Percentiles rank a stretch among this genome's conserved stretches.
phyloP scores from a whole-genome alignment of 2,113 vertebrate species.

The Gopherus flavomarginatus region DNA sequence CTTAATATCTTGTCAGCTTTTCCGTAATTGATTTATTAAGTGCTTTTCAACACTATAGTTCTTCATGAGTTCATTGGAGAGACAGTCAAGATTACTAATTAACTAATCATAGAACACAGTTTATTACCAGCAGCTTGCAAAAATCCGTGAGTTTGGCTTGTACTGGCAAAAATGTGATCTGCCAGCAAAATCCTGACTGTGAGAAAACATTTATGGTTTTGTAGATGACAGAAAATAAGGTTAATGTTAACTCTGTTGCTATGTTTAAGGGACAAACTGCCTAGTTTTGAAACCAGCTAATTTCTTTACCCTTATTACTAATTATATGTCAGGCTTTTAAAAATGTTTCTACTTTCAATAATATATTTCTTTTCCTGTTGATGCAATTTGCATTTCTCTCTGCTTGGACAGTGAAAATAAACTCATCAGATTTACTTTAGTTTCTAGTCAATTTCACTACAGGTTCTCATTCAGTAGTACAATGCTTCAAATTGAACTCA shows the following conservation, averaged over 20 bases:
- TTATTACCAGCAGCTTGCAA: background rate
- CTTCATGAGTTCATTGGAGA: constrained; percentile 33
- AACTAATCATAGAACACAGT: constrained; percentile 33
- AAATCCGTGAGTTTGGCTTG: constrained; percentile 49
- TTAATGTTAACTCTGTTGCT: background rate
- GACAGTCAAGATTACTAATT: constrained; percentile 29
- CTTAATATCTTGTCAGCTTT: constrained; percentile 8
- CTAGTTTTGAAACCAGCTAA: background rate
- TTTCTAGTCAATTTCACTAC: background rate
- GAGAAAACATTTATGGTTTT: constrained; percentile 12
- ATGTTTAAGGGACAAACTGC: constrained; percentile 20
- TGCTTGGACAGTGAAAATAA: constrained; percentile 33
- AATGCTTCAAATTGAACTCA: background rate
- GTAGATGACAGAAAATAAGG: constrained; percentile 28
- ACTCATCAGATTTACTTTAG: background rate
- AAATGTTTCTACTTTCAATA: constrained; percentile 6
- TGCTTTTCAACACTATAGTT: constrained; percentile 45
- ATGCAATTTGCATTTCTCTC: constrained; percentile 5
- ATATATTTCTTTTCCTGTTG: background rate
- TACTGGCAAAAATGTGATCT: constrained; percentile 54
- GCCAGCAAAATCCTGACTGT: background rate
- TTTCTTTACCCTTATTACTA: constrained; percentile 17
- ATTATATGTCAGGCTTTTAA: background rate
- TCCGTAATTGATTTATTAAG: constrained; percentile 7
- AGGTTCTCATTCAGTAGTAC: background rate